Percentiles rank a stretch among this genome's conserved stretches.
Conservation (phyloP, 2,797 vertebrate species). For the Lepus oiostolus region DNA sequence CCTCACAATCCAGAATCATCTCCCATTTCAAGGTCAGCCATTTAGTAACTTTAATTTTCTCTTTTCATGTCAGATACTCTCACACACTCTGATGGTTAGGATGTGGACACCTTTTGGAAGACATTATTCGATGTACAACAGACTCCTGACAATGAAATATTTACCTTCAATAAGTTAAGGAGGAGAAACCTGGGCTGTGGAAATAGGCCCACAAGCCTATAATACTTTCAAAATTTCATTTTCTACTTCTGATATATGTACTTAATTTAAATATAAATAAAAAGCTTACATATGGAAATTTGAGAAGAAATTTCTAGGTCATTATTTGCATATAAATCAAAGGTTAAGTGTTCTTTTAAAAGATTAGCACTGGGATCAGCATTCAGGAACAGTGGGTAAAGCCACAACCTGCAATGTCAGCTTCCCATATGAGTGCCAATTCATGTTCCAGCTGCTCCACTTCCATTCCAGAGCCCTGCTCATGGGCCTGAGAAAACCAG, state of each 20-base stretch:
- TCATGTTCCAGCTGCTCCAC: too few relatives aligned
- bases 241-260: not conserved
- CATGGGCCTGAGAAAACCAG: too few relatives aligned
- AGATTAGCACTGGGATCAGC: not conserved
- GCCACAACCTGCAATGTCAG: too few relatives aligned
- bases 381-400: too few relatives aligned
- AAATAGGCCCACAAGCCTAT: not conserved
- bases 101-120: not conserved
- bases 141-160: not conserved
- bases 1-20: not conserved
- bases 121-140: not conserved
- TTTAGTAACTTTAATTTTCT: not conserved
- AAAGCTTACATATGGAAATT: not conserved
- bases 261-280: not conserved
- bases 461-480: too few relatives aligned
- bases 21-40: not conserved
- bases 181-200: not conserved
- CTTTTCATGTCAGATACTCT: not conserved
- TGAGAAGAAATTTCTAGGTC: not conserved
- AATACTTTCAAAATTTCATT: not conserved
- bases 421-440: too few relatives aligned
- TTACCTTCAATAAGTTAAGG: conserved; percentile 5
- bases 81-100: not conserved
- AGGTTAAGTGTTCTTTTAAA: not conserved
- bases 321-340: not conserved